Evolutionary conservation across 2,888 invertebrate genomes (phyloP), one percentile per base, ranked within the genome.

Genomic region (Nemapogon koenigi): DNA sequence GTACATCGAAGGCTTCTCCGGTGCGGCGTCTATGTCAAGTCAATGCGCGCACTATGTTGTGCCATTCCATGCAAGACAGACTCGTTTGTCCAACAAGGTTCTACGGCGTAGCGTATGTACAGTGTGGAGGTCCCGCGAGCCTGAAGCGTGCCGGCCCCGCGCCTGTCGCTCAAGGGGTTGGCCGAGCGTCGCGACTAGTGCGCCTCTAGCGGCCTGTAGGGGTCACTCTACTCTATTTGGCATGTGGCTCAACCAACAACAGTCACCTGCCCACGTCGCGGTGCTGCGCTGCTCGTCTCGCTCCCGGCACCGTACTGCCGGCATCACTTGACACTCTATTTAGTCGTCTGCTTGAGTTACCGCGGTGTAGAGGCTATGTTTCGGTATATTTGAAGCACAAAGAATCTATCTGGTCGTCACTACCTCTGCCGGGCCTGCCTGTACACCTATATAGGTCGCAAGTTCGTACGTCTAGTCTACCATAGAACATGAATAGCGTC

Each of bases 101-200:
- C 37, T 37, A 37, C 16, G 14, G 28, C 27, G 7, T 27, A 17
- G 28, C 37, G 27, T 68, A 75, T 76, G 65, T 75, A 76, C 75
- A 76, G 62, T 57, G 61, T 52, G 52, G 43, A 51, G 61, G 57
- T 46, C 41, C 53, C 54, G 59, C 57, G 54, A 4, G 13, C 70
- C 59, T 62, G 64, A 51, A 58, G 37, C 38, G 72, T 26, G 27
- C 35, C 30, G 39, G 37, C 42, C 76, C 19, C 25, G 22, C 39
- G 39, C 39, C 76, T 68, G 76, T 75, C 66, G 62, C 63, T 59
- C 58, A 71, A 76, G 76, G 76, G 60, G 62, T 76, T 63, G 62
- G 52, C 51, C 50, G 50, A 51, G 46, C 41, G 68, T 62, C 60
- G 35, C 35, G 38, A 28, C 40, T 40, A 37, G 31, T 63, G 69